A percentile compares a stretch with the other conserved stretches of the same genome.
Conservation (phyloP, 64 coral and sea anemone species). For the Hydrozoanthus tunicans region DNA sequence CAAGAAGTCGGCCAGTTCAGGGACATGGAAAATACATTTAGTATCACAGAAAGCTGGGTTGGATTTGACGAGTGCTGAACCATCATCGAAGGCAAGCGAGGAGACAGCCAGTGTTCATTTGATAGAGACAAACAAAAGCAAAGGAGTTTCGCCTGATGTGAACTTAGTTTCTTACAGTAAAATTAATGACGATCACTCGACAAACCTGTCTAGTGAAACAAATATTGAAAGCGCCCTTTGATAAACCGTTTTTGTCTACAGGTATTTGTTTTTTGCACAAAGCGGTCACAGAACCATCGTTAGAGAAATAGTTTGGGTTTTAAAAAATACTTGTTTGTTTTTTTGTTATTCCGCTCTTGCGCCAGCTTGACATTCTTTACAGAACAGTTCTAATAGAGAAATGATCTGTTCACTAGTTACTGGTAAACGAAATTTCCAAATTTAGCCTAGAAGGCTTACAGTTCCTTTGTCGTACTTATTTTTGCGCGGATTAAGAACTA, state of each 20-base stretch:
- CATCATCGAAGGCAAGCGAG: neutral
- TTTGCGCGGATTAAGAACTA: too few species aligned
- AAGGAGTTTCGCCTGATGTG: conserved; percentile 6
- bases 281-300: neutral
- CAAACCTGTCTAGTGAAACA: neutral
- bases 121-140: neutral
- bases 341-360: neutral
- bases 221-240: conserved; percentile 32
- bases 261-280: neutral
- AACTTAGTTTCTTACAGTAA: conserved; percentile 41
- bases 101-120: neutral
- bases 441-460: too few species aligned
- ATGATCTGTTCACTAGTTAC: too few species aligned
- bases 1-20: conserved; percentile 38
- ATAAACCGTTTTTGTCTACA: neutral
- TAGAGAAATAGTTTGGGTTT: neutral
- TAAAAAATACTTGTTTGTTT: neutral
- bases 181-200: neutral
- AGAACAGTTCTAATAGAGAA: too few species aligned
- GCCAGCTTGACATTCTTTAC: neutral
- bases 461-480: too few species aligned
- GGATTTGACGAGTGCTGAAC: conserved; percentile 13
- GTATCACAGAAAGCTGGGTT: conserved; percentile 40
- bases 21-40: conserved; percentile 50
- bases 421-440: too few species aligned